These are phyloP conservation scores for Invenusta paracnida DNA, from an alignment of 2,888 invertebrate species.

Conservation along the genomic window DNA sequence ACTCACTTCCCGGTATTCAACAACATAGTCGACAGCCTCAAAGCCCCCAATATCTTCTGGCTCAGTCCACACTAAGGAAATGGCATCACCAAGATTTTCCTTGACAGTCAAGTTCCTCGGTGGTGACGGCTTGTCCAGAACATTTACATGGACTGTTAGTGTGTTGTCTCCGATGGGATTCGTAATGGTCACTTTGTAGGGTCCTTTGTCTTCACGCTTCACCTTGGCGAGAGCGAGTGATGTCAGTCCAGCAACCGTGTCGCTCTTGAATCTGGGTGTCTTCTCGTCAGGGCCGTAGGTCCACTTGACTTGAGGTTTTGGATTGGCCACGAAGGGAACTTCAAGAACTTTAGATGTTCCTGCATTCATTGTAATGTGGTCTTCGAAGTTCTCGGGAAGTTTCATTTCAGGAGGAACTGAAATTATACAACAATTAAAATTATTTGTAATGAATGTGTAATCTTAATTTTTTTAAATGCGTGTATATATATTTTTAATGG, in stretches of 20 bases:
- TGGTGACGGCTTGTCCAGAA: conserved; percentile 54
- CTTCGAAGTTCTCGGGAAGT: conserved; percentile 37
- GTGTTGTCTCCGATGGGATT: conserved; percentile 36
- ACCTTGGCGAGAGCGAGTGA: conserved; percentile 48
- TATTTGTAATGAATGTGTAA: no score
- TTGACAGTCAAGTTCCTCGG: conserved; percentile 53
- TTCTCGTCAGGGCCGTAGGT: conserved; percentile 9
- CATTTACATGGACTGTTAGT: conserved; percentile 36
- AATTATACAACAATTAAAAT: neutral
- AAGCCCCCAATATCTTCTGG: conserved; percentile 27
- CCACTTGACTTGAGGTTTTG: conserved; percentile 49
- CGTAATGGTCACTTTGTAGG: conserved; percentile 36
- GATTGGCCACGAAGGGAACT: conserved; percentile 48
- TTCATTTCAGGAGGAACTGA: conserved; percentile 36
- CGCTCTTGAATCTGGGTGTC: conserved; percentile 37
- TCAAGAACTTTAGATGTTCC: conserved; percentile 48
- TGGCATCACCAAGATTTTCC: conserved; percentile 46
- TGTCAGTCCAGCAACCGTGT: conserved; percentile 49
- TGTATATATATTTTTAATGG: no score
- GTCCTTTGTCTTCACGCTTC: conserved; percentile 47
- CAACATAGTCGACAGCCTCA: conserved; percentile 33
- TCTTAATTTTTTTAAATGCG: no score
- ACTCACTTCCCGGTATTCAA: conserved; percentile 38
- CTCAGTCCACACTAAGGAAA: conserved; percentile 33
- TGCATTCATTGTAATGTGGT: conserved; percentile 46